Percentiles rank a stretch among this genome's conserved stretches.
Conservation (phyloP, 1,140 invertebrate species). For the Zaprionus ornatus region DNA sequence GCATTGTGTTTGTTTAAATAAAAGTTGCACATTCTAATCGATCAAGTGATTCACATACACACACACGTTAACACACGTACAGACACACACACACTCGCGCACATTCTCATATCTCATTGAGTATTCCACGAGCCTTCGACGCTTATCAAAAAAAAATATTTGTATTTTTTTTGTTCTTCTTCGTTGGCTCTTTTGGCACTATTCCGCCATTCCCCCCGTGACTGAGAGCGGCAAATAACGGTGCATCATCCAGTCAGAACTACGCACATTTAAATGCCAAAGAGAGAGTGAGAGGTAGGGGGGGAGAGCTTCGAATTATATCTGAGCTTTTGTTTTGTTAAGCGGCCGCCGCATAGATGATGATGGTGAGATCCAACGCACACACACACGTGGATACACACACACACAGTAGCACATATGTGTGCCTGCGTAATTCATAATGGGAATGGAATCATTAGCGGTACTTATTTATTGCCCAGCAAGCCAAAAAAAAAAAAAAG, state of each 20-base stretch:
- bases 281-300: not conserved
- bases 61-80: not conserved
- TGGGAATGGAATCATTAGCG: slow-evolving; percentile 30
- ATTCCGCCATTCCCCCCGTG: slow-evolving; percentile 6
- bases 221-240: slow-evolving; percentile 18
- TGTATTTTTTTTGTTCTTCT: slow-evolving; percentile 41
- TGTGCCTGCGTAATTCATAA: slow-evolving; percentile 40
- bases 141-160: slow-evolving; percentile 42
- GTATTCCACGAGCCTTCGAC: slow-evolving; percentile 25
- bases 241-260: slow-evolving; percentile 24
- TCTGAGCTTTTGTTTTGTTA: slow-evolving; percentile 24
- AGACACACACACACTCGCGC: not conserved
- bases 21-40: slow-evolving; percentile 25
- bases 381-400: not conserved
- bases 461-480: slow-evolving; percentile 40
- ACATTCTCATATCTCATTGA: slow-evolving; percentile 35
- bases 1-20: slow-evolving; percentile 10
- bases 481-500: slow-evolving; percentile 36
- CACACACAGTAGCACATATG: not conserved
- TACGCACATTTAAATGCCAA: slow-evolving; percentile 42
- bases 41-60: slow-evolving; percentile 46
- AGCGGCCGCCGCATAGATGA: slow-evolving; percentile 11
- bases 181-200: slow-evolving; percentile 40
- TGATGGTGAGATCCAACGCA: slow-evolving; percentile 2
- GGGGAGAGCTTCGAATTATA: slow-evolving; percentile 19